Evolutionary conservation across 2,888 invertebrate genomes (phyloP).

Genomic region (Apotomis turbidana): DNA sequence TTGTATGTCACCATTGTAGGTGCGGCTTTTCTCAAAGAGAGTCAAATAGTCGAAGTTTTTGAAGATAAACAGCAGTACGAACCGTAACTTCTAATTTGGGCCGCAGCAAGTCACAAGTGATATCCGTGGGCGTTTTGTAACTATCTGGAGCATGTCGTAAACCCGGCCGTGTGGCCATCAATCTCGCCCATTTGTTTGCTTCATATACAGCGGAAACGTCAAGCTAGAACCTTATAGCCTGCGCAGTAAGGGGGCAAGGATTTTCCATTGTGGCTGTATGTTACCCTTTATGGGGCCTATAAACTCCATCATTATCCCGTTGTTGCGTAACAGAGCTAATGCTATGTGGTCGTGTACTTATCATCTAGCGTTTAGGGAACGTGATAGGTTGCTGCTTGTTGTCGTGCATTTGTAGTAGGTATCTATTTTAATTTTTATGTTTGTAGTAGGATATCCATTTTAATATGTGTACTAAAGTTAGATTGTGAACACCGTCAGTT

Average conservation of each 20-base stretch:
- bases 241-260: neutral
- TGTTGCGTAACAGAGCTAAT: slow-evolving; percentile 14
- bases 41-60: neutral
- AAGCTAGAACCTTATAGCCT: neutral
- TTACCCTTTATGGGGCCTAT: slow-evolving; percentile 17
- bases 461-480: too few species aligned
- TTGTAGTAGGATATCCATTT: too few species aligned
- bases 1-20: too few species aligned
- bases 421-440: too few species aligned
- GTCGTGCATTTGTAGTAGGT: neutral
- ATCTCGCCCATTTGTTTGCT: slow-evolving; percentile 24
- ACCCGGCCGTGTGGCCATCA: slow-evolving; percentile 21
- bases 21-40: too few species aligned
- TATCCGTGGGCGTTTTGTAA: slow-evolving; percentile 22
- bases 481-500: too few species aligned
- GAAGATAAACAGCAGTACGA: slow-evolving; percentile 10
- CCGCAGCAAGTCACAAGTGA: slow-evolving; percentile 12
- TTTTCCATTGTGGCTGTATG: slow-evolving; percentile 1
- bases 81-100: slow-evolving; percentile 16
- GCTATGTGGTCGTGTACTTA: neutral
- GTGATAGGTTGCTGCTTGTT: neutral
- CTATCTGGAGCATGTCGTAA: slow-evolving; percentile 25
- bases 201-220: slow-evolving; percentile 14
- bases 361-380: neutral
- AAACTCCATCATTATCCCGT: slow-evolving; percentile 27